Percentiles rank a stretch among this genome's conserved stretches.
Evolutionary conservation across 2,797 vertebrate species (phyloP).

Genomic region (Schizopygopsis pylzovi): DNA sequence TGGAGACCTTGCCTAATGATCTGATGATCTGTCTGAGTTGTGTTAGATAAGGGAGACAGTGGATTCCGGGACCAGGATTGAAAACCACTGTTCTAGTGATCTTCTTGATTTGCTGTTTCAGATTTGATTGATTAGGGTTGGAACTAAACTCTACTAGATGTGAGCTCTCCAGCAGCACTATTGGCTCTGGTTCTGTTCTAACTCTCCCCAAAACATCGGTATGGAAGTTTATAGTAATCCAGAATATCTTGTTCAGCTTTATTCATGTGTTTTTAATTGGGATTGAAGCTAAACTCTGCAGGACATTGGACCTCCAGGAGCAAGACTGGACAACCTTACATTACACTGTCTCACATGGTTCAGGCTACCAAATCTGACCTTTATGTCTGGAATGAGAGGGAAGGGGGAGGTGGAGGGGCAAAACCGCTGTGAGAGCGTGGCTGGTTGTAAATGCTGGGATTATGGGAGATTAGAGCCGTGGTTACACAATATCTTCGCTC

Average conservation of each 20-base stretch:
- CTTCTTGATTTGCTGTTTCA: background rate
- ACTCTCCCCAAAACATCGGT: background rate
- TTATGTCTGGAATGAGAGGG: background rate
- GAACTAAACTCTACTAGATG: background rate
- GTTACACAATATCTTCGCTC: constrained; percentile 86
- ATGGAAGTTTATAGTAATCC: background rate
- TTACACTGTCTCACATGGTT: background rate
- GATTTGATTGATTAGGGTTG: background rate
- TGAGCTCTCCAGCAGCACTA: background rate
- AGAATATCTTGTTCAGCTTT: background rate
- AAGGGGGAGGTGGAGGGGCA: background rate
- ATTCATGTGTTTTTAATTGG: background rate
- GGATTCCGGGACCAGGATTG: background rate
- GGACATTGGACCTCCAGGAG: too few relatives aligned
- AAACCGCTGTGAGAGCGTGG: constrained; percentile 60
- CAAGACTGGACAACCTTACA: too few relatives aligned
- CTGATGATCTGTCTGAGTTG: background rate
- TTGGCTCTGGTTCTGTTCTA: background rate
- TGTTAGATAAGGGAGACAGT: background rate
- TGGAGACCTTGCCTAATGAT: background rate
- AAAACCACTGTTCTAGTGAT: background rate
- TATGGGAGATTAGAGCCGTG: constrained; percentile 81
- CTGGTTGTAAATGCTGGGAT: constrained; percentile 79
- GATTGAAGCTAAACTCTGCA: background rate
- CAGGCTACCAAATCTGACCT: background rate